These are phyloP conservation scores for Drosophila kikkawai DNA, from an alignment of 1,140 invertebrate genomes.

Conservation along the genomic window DNA sequence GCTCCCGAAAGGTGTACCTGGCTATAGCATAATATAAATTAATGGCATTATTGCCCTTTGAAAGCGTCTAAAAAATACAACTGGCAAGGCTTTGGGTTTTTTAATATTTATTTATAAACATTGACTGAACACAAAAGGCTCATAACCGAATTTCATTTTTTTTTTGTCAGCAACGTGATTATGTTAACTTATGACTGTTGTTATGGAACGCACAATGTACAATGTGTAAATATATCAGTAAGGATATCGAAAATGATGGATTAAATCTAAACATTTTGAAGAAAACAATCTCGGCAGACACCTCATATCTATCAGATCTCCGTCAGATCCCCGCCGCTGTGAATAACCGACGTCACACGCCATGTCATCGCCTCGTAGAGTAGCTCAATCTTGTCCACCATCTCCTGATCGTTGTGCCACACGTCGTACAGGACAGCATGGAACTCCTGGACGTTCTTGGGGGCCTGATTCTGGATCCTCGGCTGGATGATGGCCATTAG, in stretches of 20 bases:
- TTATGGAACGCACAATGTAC: slow-evolving; percentile 13
- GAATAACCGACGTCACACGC: slow-evolving; percentile 55
- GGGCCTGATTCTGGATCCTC: slow-evolving; percentile 50
- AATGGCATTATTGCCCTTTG: neutral
- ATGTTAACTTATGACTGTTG: neutral
- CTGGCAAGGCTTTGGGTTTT: neutral
- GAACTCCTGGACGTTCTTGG: slow-evolving; percentile 60
- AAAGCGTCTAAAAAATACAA: neutral
- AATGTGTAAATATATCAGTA: slow-evolving; percentile 1
- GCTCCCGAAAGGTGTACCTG: neutral
- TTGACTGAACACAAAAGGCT: slow-evolving; percentile 1
- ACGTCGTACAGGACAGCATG: slow-evolving; percentile 57
- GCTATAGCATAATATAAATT: neutral
- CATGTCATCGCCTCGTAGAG: slow-evolving; percentile 66
- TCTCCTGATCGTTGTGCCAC: slow-evolving; percentile 67
- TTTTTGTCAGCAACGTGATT: neutral
- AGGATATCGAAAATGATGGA: neutral
- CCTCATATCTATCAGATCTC: slow-evolving; percentile 16
- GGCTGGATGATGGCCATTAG: slow-evolving; percentile 66
- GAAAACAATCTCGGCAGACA: neutral
- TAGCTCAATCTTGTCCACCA: slow-evolving; percentile 58
- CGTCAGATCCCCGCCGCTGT: slow-evolving; percentile 49
- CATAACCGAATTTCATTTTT: neutral
- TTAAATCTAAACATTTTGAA: slow-evolving; percentile 19
- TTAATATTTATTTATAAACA: slow-evolving; percentile 8